A percentile compares a stretch with the other conserved stretches of the same genome.
Conservation (phyloP, 2,888 invertebrate species). For the Ephialtes manifestator region DNA sequence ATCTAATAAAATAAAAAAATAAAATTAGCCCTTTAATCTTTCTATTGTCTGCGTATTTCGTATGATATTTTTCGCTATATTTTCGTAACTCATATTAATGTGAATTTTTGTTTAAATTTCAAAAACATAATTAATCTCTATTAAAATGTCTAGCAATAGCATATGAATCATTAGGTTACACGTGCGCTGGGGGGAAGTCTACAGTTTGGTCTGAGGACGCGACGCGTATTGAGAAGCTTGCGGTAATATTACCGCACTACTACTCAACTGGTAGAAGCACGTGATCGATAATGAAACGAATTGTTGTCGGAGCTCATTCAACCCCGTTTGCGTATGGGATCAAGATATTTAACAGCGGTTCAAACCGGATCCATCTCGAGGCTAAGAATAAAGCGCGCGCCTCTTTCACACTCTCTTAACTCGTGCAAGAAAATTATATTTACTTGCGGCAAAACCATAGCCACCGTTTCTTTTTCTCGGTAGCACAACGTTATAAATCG, state of each 20-base stretch:
- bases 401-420: neutral
- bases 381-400: constrained; percentile 61
- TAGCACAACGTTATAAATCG: neutral
- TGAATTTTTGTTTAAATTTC: too few species aligned
- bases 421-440: constrained; percentile 9
- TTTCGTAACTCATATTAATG: too few species aligned
- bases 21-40: too few species aligned
- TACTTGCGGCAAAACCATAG: neutral
- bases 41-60: too few species aligned
- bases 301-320: constrained; percentile 69
- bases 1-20: too few species aligned
- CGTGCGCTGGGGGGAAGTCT: neutral
- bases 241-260: constrained; percentile 12
- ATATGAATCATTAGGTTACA: neutral
- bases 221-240: neutral
- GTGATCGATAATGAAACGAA: constrained; percentile 70
- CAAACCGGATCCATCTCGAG: constrained; percentile 66
- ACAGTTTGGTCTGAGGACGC: neutral
- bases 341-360: constrained; percentile 68
- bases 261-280: constrained; percentile 11
- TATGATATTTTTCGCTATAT: too few species aligned
- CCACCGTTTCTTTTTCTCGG: constrained; percentile 1
- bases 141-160: neutral
- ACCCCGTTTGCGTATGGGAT: constrained; percentile 63
- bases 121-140: neutral